Percentiles rank a stretch among this genome's conserved stretches.
phyloP scores from a whole-genome alignment of 2,113 vertebrate species.

The Menura novaehollandiae region DNA sequence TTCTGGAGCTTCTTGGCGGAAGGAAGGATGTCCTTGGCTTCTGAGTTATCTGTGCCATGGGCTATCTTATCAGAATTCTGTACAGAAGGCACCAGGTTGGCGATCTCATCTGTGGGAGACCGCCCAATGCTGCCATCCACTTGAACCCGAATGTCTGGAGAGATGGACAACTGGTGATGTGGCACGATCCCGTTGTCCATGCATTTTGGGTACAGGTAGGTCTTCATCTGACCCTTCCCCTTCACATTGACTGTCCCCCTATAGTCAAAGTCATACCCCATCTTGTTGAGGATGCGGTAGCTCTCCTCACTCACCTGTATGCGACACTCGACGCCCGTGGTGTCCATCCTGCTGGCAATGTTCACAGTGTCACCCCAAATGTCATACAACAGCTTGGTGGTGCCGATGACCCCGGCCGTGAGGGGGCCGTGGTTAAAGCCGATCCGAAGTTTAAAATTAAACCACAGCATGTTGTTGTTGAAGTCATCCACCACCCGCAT shows the following conservation, averaged over 20 bases:
- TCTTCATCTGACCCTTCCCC: conserved; percentile 99
- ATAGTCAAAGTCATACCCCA: conserved; percentile 97
- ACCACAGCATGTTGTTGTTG: conserved; percentile 99
- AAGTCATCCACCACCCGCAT: conserved; percentile 98
- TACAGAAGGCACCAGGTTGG: conserved; percentile 83
- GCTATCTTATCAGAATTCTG: conserved; percentile 64
- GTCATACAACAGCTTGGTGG: conserved; percentile 96
- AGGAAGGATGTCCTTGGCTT: conserved; percentile 59
- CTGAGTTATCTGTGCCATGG: conserved; percentile 50
- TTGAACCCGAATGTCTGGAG: conserved; percentile 93
- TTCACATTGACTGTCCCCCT: conserved; percentile 98
- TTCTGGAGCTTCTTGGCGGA: conserved; percentile 65
- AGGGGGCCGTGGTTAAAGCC: conserved; percentile 97
- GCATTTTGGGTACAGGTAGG: conserved; percentile 93
- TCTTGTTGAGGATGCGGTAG: conserved; percentile 85
- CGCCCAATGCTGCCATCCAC: conserved; percentile 99
- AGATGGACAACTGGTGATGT: conserved; percentile 84
- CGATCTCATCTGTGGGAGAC: conserved; percentile 93
- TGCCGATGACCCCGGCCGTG: conserved; percentile 95
- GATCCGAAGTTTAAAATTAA: conserved; percentile 94
- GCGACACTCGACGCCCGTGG: conserved; percentile 94
- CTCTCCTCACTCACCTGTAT: conserved; percentile 98
- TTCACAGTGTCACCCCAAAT: conserved; percentile 99
- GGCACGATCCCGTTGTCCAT: conserved; percentile 82
- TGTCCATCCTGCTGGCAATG: conserved; percentile 98